Evolutionary conservation across 2,888 invertebrate genomes (phyloP), one percentile per base, ranked within the genome.

Genomic region (Halictus ligatus): DNA sequence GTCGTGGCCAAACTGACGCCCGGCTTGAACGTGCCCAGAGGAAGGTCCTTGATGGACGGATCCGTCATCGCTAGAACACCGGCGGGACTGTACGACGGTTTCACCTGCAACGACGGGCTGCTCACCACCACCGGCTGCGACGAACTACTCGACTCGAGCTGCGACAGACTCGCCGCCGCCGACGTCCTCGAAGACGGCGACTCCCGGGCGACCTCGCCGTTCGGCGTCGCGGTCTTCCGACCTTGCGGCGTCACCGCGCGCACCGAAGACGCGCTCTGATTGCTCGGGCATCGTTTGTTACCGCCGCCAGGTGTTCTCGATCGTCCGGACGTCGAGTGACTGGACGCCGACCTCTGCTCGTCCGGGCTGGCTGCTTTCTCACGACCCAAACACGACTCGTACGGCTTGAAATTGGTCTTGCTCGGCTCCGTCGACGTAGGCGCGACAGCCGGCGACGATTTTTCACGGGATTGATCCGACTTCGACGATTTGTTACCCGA

Each of bases 211-310:
- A 77, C 48, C 58, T 94, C 93, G 7, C 90, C 90, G 82, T 93
- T 92, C 67, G 96, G 96, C 18, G 96, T 96, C 7, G 97, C 96
- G 1, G 97, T 97, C 88, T 96, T 96, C 92, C 96, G 89, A 88
- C 94, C 95, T 93, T 94, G 95, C 89, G 95, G 95, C 0, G 97
- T 97, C 0, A 97, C 96, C 15, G 96, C 96, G 90, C 97, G 95
- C 77, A 96, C 96, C 13, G 97, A 97, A 0, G 97, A 96, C 78
- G 97, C 97, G 95, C 98, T 98, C 94, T 97, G 97, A 95, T 97
- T 98, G 94, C 98, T 98, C 90, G 96, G 96, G 93, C 98, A 98
- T 89, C 98, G 96, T 79, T 93, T 94, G 40, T 78, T 86, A 12
- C 90, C 75, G 75, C 90, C 92, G 2, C 93, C 94, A 1, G 94